A percentile compares a stretch with the other conserved stretches of the same genome.
phyloP scores from a whole-genome alignment of 1,140 invertebrate genomes.

The Drosophila repleta region DNA sequence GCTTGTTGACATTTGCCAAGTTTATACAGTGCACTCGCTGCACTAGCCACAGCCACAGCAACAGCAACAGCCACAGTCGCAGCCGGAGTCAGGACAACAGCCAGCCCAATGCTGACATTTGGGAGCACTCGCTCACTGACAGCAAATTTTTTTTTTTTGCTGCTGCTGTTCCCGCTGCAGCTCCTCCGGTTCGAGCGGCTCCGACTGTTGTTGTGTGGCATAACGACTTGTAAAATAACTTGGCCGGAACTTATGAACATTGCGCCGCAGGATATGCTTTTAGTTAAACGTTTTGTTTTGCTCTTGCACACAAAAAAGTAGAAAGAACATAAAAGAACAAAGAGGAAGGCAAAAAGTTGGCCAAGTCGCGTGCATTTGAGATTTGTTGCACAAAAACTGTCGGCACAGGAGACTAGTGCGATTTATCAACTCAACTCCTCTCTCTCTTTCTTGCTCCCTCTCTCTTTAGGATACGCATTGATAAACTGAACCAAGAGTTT shows the following conservation, averaged over 20 bases:
- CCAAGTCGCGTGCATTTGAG: conserved; percentile 48
- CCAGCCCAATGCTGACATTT: conserved; percentile 32
- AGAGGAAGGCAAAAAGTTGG: conserved; percentile 33
- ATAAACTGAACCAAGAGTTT: conserved; percentile 86
- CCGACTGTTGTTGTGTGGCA: conserved; percentile 20
- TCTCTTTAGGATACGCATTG: conserved; percentile 76
- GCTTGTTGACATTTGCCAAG: conserved; percentile 58
- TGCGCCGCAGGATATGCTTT: conserved; percentile 76
- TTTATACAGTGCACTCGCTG: conserved; percentile 42
- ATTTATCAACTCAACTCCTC: conserved; percentile 13
- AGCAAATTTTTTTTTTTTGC: conserved; percentile 50
- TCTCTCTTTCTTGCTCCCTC: neutral
- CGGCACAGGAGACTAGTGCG: conserved; percentile 9
- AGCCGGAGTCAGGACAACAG: conserved; percentile 19
- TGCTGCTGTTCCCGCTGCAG: neutral
- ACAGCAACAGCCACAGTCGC: no score
- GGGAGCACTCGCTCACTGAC: conserved; percentile 58
- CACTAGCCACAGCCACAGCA: neutral
- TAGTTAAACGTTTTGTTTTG: conserved; percentile 68
- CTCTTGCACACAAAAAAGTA: conserved; percentile 14
- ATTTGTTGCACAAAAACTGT: conserved; percentile 33
- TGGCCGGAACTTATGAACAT: conserved; percentile 75
- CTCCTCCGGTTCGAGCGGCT: no score
- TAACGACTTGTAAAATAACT: conserved; percentile 58
- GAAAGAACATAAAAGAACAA: neutral